A percentile compares a stretch with the other conserved stretches of the same genome.
Conservation (phyloP, 2,113 vertebrate species). For the Pteropus alecto region DNA sequence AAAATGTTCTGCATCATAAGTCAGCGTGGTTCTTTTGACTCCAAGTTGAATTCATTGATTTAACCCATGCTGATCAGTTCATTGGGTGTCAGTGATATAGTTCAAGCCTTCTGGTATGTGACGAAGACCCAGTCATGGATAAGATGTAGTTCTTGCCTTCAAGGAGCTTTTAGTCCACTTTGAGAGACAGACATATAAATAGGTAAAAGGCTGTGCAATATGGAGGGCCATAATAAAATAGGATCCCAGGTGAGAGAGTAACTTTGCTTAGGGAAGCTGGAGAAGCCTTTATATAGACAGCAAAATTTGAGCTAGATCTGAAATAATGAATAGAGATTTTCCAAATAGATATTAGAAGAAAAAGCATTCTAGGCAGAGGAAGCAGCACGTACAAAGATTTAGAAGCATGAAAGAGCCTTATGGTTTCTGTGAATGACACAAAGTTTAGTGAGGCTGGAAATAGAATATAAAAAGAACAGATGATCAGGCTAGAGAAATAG, state of each 20-base stretch:
- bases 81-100: background rate
- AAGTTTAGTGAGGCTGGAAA: background rate
- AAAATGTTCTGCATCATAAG: background rate
- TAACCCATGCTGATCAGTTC: background rate
- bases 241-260: background rate
- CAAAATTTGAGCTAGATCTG: background rate
- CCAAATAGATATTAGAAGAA: too few relatives aligned
- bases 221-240: background rate
- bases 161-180: background rate
- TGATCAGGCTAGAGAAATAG: background rate
- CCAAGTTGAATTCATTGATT: background rate
- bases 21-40: background rate
- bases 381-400: background rate
- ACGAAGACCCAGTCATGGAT: background rate
- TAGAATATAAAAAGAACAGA: background rate
- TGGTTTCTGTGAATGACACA: background rate
- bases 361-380: background rate
- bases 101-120: background rate
- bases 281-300: background rate
- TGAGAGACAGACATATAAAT: background rate
- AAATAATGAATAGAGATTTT: background rate
- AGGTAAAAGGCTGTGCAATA: background rate
- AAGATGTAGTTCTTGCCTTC: background rate
- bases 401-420: background rate
- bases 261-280: background rate